A percentile compares a stretch with the other conserved stretches of the same genome.
These are phyloP conservation scores for Tethea ocularis DNA, from an alignment of 2,888 invertebrate species.

Conservation along the genomic window DNA sequence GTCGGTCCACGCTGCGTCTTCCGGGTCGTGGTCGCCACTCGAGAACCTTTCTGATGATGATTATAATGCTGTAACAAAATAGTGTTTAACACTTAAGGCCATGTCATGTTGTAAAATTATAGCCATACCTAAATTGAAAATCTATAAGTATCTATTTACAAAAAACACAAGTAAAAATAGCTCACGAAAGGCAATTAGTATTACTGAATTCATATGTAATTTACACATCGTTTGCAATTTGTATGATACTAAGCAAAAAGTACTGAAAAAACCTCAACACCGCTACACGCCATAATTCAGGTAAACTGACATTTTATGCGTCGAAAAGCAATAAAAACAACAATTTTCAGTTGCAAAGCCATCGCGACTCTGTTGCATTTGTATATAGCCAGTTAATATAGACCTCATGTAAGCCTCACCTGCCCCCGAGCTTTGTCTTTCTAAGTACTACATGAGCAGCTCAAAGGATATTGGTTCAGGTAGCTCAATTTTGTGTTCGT, in stretches of 20 bases:
- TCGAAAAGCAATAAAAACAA: conserved; percentile 45
- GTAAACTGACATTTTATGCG: conserved; percentile 42
- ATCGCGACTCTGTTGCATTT: conserved; percentile 44
- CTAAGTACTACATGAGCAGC: conserved; percentile 18
- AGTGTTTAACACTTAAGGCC: too few species aligned
- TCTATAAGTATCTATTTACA: too few species aligned
- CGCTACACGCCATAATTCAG: conserved; percentile 29
- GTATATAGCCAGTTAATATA: conserved; percentile 34
- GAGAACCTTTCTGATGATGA: too few species aligned
- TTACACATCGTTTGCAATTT: not conserved
- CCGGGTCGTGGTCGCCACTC: too few species aligned
- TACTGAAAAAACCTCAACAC: conserved; percentile 22
- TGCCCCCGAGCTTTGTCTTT: conserved; percentile 13
- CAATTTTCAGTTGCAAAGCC: conserved; percentile 34
- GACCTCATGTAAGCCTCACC: conserved; percentile 25
- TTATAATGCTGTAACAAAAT: too few species aligned
- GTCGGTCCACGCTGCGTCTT: too few species aligned
- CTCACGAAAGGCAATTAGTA: not conserved
- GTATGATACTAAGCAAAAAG: conserved; percentile 12
- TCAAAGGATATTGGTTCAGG: conserved; percentile 37
- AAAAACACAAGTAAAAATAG: not conserved
- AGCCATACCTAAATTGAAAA: too few species aligned
- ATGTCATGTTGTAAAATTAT: too few species aligned
- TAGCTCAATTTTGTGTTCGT: conserved; percentile 35
- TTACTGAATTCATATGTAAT: not conserved